Percentiles rank a stretch among this genome's conserved stretches.
phyloP scores from a whole-genome alignment of 1,140 invertebrate genomes.

The Megathymus violae region DNA sequence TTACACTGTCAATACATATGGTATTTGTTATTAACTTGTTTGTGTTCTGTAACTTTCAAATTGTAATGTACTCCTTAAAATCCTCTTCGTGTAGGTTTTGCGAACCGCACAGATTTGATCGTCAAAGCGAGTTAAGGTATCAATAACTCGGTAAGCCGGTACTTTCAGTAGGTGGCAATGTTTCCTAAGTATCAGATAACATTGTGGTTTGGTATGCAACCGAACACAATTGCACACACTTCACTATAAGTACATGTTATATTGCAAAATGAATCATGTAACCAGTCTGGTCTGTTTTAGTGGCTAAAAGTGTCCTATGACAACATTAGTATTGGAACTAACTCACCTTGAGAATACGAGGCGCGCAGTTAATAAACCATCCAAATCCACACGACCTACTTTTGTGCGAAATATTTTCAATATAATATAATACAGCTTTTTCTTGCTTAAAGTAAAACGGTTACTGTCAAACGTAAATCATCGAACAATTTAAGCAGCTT shows the following conservation, averaged over 20 bases:
- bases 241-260: not conserved
- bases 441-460: too few relatives aligned
- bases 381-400: too few relatives aligned
- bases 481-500: too few relatives aligned
- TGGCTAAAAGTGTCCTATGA: constrained; percentile 19
- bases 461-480: too few relatives aligned
- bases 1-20: too few relatives aligned
- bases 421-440: too few relatives aligned
- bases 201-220: constrained; percentile 24
- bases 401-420: too few relatives aligned
- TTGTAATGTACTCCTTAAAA: not conserved
- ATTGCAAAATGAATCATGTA: constrained; percentile 2
- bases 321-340: constrained; percentile 1
- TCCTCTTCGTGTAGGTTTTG: not conserved
- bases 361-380: not conserved
- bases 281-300: not conserved
- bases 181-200: constrained; percentile 24
- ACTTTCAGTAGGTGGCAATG: constrained; percentile 19
- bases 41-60: too few relatives aligned
- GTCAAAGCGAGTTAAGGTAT: not conserved
- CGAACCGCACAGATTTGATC: constrained; percentile 21
- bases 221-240: constrained; percentile 18
- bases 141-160: not conserved
- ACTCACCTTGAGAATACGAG: constrained; percentile 22
- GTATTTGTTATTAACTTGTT: too few relatives aligned